phyloP scores from a whole-genome alignment of 2,888 invertebrate species.

The Oeneis ivallda region DNA sequence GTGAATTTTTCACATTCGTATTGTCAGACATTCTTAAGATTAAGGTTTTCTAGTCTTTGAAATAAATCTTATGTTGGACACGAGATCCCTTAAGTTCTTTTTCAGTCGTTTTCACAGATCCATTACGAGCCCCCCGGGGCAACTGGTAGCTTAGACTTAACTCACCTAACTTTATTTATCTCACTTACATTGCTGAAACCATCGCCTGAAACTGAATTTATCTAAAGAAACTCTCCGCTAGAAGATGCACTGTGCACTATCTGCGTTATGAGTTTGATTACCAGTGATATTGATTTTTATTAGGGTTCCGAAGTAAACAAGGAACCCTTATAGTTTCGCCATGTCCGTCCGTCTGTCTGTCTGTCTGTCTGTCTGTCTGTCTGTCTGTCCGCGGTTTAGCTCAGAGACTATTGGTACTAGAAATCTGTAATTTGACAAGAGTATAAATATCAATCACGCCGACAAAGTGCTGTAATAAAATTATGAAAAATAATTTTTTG shows the following conservation, averaged over 20 bases:
- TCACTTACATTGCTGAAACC: constrained; percentile 14
- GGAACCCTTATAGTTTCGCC: too few relatives aligned
- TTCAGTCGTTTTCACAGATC: constrained; percentile 64
- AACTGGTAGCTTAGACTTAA: constrained; percentile 55
- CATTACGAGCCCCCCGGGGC: constrained; percentile 65
- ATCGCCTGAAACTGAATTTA: neutral
- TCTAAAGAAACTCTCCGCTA: neutral
- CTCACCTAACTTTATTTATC: constrained; percentile 40
- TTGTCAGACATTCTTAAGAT: constrained; percentile 1
- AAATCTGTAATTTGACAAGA: too few relatives aligned
- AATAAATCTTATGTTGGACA: constrained; percentile 67
- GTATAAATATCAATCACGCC: too few relatives aligned
- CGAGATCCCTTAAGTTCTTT: constrained; percentile 62
- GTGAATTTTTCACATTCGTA: neutral
- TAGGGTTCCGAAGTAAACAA: too few relatives aligned
- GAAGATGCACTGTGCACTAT: neutral
- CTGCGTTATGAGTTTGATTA: too few relatives aligned
- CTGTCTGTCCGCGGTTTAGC: too few relatives aligned
- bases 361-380: too few relatives aligned
- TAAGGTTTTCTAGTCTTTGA: constrained; percentile 29
- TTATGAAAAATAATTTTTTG: too few relatives aligned
- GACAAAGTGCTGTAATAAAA: too few relatives aligned
- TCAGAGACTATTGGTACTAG: too few relatives aligned
- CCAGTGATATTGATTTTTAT: too few relatives aligned
- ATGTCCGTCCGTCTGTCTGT: too few relatives aligned